These are phyloP conservation scores for Ganaspis brasiliensis DNA, from an alignment of 2,888 invertebrate species.

Conservation along the genomic window DNA sequence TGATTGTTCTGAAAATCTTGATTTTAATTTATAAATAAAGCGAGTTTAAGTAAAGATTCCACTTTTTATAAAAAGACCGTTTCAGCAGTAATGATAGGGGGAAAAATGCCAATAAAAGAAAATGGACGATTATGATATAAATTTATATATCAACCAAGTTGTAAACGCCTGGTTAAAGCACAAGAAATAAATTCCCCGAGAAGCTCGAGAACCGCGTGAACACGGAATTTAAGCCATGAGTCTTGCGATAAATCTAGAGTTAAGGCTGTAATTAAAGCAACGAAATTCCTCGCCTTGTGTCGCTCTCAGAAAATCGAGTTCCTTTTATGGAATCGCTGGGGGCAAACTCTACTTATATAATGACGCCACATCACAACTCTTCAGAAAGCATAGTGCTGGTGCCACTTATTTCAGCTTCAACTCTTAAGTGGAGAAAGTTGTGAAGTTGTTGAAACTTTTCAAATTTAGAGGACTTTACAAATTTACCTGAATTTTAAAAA, in stretches of 20 bases:
- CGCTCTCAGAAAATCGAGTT: slow-evolving; percentile 26
- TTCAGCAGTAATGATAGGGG: too few species aligned
- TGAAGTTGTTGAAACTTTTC: slow-evolving; percentile 23
- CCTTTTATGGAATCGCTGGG: slow-evolving; percentile 12
- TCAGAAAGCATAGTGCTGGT: slow-evolving; percentile 1
- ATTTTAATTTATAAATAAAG: too few species aligned
- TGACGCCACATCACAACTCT: slow-evolving; percentile 17
- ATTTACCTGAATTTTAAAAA: neutral
- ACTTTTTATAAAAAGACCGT: too few species aligned
- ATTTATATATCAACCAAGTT: too few species aligned
- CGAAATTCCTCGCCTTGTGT: neutral
- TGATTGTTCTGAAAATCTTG: too few species aligned
- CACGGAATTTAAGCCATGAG: slow-evolving; percentile 5
- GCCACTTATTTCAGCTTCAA: slow-evolving; percentile 26
- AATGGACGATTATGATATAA: too few species aligned
- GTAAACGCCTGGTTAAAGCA: slow-evolving; percentile 10
- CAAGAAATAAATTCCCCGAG: slow-evolving; percentile 20
- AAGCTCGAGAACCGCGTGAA: slow-evolving; percentile 18
- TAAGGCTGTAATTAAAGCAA: slow-evolving; percentile 28
- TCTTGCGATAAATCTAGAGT: slow-evolving; percentile 21
- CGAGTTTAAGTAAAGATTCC: too few species aligned
- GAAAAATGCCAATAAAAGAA: too few species aligned
- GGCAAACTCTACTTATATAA: slow-evolving; percentile 20
- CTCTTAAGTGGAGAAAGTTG: neutral
- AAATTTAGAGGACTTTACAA: slow-evolving; percentile 1